phyloP scores from a whole-genome alignment of 2,797 vertebrate species.

The Nannoperca obscura region DNA sequence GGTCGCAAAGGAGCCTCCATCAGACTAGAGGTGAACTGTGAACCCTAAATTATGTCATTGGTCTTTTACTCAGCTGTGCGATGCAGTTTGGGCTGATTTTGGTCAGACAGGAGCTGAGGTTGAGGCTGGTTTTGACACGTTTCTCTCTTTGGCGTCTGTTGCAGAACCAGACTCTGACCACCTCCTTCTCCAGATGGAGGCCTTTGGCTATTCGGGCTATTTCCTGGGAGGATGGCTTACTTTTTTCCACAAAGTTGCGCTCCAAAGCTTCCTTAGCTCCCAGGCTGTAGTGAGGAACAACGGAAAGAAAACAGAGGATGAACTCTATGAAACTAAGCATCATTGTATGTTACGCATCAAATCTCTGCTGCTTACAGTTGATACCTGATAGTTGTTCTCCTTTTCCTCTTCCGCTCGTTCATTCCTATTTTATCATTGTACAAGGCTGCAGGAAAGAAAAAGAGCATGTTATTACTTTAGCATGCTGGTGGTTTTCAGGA shows the following conservation, averaged over 20 bases:
- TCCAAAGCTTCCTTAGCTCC: constrained; percentile 97
- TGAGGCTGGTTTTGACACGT: constrained; percentile 96
- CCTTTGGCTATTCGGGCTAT: constrained; percentile 96
- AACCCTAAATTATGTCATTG: constrained; percentile 38
- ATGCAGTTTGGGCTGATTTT: constrained; percentile 89
- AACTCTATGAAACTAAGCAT: neutral
- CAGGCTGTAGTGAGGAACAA: constrained; percentile 83
- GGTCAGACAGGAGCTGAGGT: constrained; percentile 90
- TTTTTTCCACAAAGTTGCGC: constrained; percentile 95
- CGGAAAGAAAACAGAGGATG: neutral
- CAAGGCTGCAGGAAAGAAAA: constrained; percentile 85
- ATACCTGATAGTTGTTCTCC: constrained; percentile 98
- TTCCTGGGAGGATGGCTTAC: constrained; percentile 97
- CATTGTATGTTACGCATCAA: neutral
- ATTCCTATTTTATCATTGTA: constrained; percentile 97
- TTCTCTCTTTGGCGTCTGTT: constrained; percentile 97
- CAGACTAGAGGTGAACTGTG: neutral
- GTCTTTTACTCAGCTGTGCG: constrained; percentile 74
- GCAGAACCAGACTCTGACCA: constrained; percentile 99
- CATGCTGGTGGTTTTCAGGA: neutral
- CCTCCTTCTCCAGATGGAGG: constrained; percentile 97
- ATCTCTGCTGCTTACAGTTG: neutral
- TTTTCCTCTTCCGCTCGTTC: constrained; percentile 96
- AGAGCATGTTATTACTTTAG: neutral
- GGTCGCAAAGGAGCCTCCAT: neutral